Base-by-base conservation (phyloP, 2,113 vertebrate genomes). In the Lanius collurio region DNA sequence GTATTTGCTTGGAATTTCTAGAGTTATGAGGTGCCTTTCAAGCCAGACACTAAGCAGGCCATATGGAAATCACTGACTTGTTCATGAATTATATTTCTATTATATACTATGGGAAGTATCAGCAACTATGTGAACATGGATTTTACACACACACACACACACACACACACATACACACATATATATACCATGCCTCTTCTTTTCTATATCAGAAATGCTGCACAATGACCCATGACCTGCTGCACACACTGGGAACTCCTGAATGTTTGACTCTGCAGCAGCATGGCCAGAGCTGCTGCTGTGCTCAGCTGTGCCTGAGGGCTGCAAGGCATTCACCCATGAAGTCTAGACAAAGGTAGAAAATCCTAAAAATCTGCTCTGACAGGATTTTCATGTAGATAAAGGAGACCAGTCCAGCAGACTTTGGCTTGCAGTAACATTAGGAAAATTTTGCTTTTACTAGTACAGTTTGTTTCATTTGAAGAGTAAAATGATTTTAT, bases 341-440 rank as follows among this genome's bases (percentile, higher is more conserved):
- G 15, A 94, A 92, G 63, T 90, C 79, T 81, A 83, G 89, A 80
- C 63, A 81, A 80, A 91, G 59, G 83, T 18, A 65, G 80, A 95
- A 95, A 94, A 95, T 83, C 76, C 73, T 44, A 83, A 88, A 77
- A 94, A 86, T 86, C 80, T 95, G 76, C 71, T 83, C 75, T 15
- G 37, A 41, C 71, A 33, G 83, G 75, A 86, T 92, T 92, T 93
- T 83, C 10, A 5, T 85, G 90, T 53, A 85, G 57, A 76, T 76
- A 83, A 89, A 91, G 59, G 80, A 37, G 63, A 65, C 19, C 55
- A 60, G 41, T 47, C 53, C 44, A 28, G 44, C 79, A 86, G 80
- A 80, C 78, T 63, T 92, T 56, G 15, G 37, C 42, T 86, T 91
- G 42, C 47, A 70, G 37, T 42, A 33, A 53, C 59, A 28, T 47